Conservation (phyloP, 2,113 vertebrate species). For the Grus americana region DNA sequence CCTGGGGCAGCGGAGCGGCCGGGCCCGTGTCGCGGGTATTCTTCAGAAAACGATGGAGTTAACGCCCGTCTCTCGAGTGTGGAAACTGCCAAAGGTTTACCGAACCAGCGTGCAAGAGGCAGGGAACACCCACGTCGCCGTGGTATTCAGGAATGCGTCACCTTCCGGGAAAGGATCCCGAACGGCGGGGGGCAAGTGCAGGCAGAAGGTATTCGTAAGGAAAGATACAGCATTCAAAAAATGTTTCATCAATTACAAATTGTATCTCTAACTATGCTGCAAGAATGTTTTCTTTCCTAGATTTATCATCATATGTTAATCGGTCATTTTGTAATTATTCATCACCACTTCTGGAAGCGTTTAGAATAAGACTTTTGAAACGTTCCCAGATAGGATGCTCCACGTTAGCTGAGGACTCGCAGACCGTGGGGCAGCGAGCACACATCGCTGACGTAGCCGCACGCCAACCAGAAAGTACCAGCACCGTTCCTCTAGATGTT, state of each 20-base stretch:
- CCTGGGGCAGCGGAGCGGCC: not conserved
- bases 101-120: not conserved
- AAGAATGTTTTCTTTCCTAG: not conserved
- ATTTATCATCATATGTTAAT: not conserved
- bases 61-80: not conserved
- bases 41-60: not conserved
- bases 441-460: not conserved
- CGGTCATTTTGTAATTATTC: constrained; percentile 13
- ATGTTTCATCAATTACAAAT: too few relatives aligned
- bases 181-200: rapidly evolving
- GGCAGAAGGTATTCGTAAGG: not conserved
- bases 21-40: too few relatives aligned
- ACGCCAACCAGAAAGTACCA: not conserved
- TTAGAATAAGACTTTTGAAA: constrained; percentile 14
- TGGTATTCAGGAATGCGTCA: not conserved
- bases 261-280: not conserved
- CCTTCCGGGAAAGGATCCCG: not conserved
- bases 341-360: not conserved
- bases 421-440: not conserved
- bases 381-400: constrained; percentile 30
- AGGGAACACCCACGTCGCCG: not conserved
- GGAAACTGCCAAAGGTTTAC: not conserved
- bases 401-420: constrained; percentile 50
- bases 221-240: not conserved
- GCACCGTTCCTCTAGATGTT: not conserved